These are phyloP conservation scores for Drosophila mercatorum DNA, from an alignment of 2,888 invertebrate genomes.

Conservation along the genomic window DNA sequence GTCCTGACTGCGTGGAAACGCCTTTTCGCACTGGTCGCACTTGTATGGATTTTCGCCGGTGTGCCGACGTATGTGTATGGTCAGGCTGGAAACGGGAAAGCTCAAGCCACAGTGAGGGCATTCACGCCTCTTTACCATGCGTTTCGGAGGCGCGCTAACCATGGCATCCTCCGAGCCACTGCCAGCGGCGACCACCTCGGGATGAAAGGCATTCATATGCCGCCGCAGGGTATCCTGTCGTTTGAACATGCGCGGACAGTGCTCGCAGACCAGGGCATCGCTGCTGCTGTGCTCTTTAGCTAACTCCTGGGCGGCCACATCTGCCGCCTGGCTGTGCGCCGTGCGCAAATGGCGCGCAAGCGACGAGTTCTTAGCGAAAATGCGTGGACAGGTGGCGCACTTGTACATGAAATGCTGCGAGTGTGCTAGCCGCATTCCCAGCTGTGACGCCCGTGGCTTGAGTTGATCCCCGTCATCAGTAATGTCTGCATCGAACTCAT, in stretches of 20 bases:
- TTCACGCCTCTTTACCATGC: slow-evolving; percentile 82
- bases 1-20: slow-evolving; percentile 87
- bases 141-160: slow-evolving; percentile 34
- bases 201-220: slow-evolving; percentile 85
- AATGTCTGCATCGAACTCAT: slow-evolving; percentile 21
- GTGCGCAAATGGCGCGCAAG: slow-evolving; percentile 64
- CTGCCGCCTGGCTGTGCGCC: slow-evolving; percentile 61
- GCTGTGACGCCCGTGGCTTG: slow-evolving; percentile 37
- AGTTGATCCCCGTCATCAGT: slow-evolving; percentile 3
- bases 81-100: slow-evolving; percentile 87
- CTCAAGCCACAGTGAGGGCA: slow-evolving; percentile 87
- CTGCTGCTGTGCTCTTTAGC: slow-evolving; percentile 52
- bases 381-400: slow-evolving; percentile 67
- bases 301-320: slow-evolving; percentile 56
- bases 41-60: slow-evolving; percentile 88
- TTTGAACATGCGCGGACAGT: slow-evolving; percentile 85
- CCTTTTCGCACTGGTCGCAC: slow-evolving; percentile 87
- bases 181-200: slow-evolving; percentile 69
- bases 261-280: slow-evolving; percentile 63
- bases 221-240: slow-evolving; percentile 87
- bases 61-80: slow-evolving; percentile 88
- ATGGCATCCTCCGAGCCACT: not conserved
- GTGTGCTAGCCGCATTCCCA: slow-evolving; percentile 64
- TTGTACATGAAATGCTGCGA: slow-evolving; percentile 53
- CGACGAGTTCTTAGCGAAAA: slow-evolving; percentile 74